Evolutionary conservation across 2,797 vertebrate species (phyloP).

Genomic region (Echeneis naucrates): DNA sequence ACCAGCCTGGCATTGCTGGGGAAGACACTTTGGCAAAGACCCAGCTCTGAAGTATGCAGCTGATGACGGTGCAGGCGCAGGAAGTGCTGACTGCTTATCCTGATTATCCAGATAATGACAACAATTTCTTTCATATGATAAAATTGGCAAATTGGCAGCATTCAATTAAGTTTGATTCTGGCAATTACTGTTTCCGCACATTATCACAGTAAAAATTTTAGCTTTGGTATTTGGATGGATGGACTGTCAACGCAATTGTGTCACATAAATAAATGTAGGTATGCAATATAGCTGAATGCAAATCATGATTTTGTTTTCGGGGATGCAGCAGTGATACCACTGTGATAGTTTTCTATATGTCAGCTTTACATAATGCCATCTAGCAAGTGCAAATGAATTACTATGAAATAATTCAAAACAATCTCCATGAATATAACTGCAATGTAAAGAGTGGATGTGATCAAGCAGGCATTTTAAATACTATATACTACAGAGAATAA

Average conservation of each 20-base stretch:
- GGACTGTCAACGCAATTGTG: constrained; percentile 15
- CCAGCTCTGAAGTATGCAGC: constrained; percentile 72
- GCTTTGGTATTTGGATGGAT: background rate
- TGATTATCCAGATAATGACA: constrained; percentile 66
- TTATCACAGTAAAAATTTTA: constrained; percentile 17
- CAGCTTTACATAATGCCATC: constrained; percentile 17
- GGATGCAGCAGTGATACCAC: constrained; percentile 5
- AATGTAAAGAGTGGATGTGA: constrained; percentile 49
- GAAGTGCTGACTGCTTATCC: constrained; percentile 56
- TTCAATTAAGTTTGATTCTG: constrained; percentile 49
- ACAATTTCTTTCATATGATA: constrained; percentile 57
- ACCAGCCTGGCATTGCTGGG: constrained; percentile 75
- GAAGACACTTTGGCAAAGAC: constrained; percentile 77
- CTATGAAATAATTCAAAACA: constrained; percentile 50
- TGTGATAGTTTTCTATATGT: constrained; percentile 26
- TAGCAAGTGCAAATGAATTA: constrained; percentile 28
- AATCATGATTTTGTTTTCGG: constrained; percentile 29
- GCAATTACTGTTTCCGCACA: constrained; percentile 13
- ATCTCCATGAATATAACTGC: constrained; percentile 34
- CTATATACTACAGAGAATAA: constrained; percentile 64
- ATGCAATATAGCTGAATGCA: constrained; percentile 16
- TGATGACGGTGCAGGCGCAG: constrained; percentile 56
- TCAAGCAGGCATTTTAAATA: constrained; percentile 66
- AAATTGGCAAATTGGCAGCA: constrained; percentile 61
- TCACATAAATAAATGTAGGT: constrained; percentile 25